These are phyloP conservation scores for Xanthostigma xanthostigma DNA, from an alignment of 2,888 invertebrate species.

Conservation along the genomic window DNA sequence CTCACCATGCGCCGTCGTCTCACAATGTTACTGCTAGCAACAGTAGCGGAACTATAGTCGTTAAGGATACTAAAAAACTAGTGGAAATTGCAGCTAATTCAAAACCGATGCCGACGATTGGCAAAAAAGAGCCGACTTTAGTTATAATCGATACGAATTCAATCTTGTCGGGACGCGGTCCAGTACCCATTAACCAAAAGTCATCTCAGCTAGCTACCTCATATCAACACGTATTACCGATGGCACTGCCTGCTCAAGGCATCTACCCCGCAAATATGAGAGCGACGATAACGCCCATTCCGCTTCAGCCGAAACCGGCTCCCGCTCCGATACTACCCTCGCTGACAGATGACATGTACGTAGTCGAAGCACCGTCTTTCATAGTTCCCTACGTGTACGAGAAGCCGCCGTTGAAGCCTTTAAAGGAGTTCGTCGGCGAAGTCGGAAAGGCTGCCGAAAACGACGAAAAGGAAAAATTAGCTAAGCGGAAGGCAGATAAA, in stretches of 20 bases:
- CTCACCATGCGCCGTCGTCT: background rate
- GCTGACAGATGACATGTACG: slow-evolving; percentile 82
- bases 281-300: slow-evolving; percentile 39
- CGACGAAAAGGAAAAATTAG: slow-evolving; percentile 38
- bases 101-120: slow-evolving; percentile 25
- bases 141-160: slow-evolving; percentile 70
- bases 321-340: slow-evolving; percentile 50
- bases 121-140: slow-evolving; percentile 57
- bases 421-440: slow-evolving; percentile 54
- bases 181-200: slow-evolving; percentile 33
- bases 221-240: slow-evolving; percentile 30
- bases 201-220: slow-evolving; percentile 22
- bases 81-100: slow-evolving; percentile 53
- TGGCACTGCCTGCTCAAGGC: slow-evolving; percentile 41
- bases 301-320: slow-evolving; percentile 21
- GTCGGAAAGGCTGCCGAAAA: slow-evolving; percentile 48
- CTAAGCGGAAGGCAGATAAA: slow-evolving; percentile 25
- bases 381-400: slow-evolving; percentile 89
- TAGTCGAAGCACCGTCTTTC: slow-evolving; percentile 83
- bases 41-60: slow-evolving; percentile 39
- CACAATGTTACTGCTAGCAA: background rate
- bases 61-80: slow-evolving; percentile 54
- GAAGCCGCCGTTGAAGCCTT: slow-evolving; percentile 66
- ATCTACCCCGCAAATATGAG: slow-evolving; percentile 47
- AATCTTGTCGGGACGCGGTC: slow-evolving; percentile 45